These are phyloP conservation scores for Cerceris rybyensis DNA, from an alignment of 2,888 invertebrate genomes.

Conservation along the genomic window DNA sequence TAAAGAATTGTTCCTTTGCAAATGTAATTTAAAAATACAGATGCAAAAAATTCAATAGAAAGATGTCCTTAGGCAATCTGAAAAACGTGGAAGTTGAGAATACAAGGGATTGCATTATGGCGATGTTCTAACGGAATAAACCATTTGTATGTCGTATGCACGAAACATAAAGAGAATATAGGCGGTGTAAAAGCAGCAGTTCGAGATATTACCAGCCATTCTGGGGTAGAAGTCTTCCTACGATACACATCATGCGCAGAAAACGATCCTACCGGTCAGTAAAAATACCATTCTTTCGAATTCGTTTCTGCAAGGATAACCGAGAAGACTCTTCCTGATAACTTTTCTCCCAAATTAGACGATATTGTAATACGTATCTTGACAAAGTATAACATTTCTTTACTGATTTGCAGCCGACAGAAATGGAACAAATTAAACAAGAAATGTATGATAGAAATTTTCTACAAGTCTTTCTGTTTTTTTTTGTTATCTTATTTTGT, in stretches of 20 bases:
- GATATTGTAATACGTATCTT: no score
- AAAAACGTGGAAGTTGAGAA: background rate
- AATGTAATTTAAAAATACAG: background rate
- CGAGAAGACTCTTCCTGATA: no score
- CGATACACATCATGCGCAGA: background rate
- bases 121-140: background rate
- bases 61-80: background rate
- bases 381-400: no score
- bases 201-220: background rate
- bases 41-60: background rate
- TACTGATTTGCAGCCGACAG: no score
- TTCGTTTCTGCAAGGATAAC: no score
- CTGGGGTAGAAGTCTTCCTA: no score
- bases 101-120: background rate
- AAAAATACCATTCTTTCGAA: background rate
- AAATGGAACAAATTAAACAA: no score
- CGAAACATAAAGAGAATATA: background rate
- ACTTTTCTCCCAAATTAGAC: no score
- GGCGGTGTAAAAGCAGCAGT: slow-evolving; percentile 3
- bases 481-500: no score
- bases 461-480: no score
- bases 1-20: no score
- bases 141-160: background rate
- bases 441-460: no score
- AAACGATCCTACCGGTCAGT: background rate